These are phyloP conservation scores for Donacobius atricapilla DNA, from an alignment of 2,113 vertebrate genomes.

Conservation along the genomic window DNA sequence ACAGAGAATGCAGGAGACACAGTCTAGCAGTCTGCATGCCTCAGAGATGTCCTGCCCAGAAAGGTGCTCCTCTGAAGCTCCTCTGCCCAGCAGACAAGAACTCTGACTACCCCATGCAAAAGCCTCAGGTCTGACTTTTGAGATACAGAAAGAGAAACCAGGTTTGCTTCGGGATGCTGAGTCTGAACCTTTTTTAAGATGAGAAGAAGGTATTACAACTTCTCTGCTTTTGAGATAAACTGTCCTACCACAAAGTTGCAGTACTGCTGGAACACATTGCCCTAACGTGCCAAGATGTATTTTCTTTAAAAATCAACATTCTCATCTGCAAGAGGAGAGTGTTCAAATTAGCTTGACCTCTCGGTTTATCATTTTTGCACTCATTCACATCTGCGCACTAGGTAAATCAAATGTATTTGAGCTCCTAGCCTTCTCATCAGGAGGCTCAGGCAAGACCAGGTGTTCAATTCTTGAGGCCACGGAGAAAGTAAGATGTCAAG, in stretches of 20 bases:
- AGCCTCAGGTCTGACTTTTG: background rate
- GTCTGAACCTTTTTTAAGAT: background rate
- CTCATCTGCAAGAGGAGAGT: background rate
- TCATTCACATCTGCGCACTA: background rate
- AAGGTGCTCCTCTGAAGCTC: background rate
- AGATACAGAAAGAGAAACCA: background rate
- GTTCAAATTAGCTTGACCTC: background rate
- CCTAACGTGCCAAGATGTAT: background rate
- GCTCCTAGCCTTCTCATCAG: background rate
- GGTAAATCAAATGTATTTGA: background rate
- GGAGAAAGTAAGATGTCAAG: background rate
- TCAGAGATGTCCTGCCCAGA: background rate
- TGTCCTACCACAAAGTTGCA: background rate
- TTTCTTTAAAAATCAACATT: background rate
- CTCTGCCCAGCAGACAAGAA: background rate
- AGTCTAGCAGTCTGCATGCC: accelerated
- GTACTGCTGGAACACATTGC: background rate
- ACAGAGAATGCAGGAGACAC: background rate
- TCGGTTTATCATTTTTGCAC: background rate
- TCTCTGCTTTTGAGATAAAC: background rate
- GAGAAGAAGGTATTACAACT: background rate
- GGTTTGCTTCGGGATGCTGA: background rate
- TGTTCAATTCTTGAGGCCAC: background rate
- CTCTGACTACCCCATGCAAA: background rate
- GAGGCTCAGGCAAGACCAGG: accelerated